These are phyloP conservation scores for Neotoxoptera formosana DNA, from an alignment of 1,140 invertebrate genomes.

Conservation along the genomic window DNA sequence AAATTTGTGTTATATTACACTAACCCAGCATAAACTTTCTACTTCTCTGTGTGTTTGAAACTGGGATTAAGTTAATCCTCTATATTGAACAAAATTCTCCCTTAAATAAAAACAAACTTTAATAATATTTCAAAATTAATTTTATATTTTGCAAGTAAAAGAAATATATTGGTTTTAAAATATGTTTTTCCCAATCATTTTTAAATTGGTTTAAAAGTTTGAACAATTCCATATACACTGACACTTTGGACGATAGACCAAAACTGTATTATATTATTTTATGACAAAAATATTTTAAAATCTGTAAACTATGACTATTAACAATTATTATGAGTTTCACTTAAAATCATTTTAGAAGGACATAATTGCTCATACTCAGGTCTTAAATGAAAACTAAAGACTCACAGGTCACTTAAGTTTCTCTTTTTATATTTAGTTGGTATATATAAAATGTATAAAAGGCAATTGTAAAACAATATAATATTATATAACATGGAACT, in stretches of 20 bases:
- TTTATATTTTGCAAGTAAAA: not conserved
- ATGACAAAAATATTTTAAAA: not conserved
- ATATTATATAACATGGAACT: too few species aligned
- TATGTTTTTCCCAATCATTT: not conserved
- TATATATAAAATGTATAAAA: not conserved
- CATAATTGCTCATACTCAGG: not conserved
- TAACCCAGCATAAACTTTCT: not conserved
- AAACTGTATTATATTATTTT: not conserved
- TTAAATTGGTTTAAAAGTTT: not conserved
- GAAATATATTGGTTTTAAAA: conserved; percentile 14
- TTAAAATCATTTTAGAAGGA: not conserved
- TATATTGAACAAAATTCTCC: not conserved
- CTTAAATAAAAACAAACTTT: conserved; percentile 11
- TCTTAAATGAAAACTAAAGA: not conserved
- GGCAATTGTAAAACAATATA: too few species aligned
- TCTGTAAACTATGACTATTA: not conserved
- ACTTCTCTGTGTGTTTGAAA: not conserved
- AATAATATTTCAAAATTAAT: not conserved
- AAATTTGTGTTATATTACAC: not conserved
- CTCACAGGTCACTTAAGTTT: not conserved
- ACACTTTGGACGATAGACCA: not conserved
- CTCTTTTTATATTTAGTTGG: not conserved
- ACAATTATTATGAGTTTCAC: not conserved
- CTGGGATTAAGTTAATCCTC: not conserved
- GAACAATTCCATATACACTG: not conserved